Conservation (phyloP, 2,113 vertebrate species). For the Nansenia antarctica region DNA sequence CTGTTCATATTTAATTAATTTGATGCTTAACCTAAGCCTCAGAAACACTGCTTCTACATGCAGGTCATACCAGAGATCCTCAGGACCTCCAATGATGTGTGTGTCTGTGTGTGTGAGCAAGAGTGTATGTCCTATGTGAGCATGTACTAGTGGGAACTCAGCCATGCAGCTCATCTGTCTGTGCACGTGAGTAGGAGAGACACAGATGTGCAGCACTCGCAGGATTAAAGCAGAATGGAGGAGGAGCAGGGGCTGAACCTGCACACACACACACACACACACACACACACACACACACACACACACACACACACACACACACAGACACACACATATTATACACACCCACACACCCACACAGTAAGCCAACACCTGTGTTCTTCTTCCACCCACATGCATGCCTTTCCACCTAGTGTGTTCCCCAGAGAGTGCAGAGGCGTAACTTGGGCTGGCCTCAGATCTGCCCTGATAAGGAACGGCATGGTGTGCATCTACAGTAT, state of each 20-base stretch:
- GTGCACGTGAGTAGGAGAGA: conserved; percentile 59
- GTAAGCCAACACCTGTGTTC: too few species aligned
- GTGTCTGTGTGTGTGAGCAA: conserved; percentile 21
- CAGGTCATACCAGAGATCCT: too few species aligned
- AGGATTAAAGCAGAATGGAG: conserved; percentile 65
- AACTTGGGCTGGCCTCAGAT: conserved; percentile 1
- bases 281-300: not conserved
- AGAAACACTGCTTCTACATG: too few species aligned
- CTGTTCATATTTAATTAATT: too few species aligned
- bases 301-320: not conserved
- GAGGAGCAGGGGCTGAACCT: conserved; percentile 41
- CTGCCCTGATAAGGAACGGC: conserved; percentile 12
- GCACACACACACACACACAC: not conserved
- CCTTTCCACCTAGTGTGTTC: conserved; percentile 14
- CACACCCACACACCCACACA: conserved; percentile 16
- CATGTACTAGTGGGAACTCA: conserved; percentile 51
- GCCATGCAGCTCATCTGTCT: conserved; percentile 60
- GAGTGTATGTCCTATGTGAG: not conserved
- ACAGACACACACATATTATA: not conserved
- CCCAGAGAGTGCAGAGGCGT: conserved; percentile 14
- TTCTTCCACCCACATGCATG: not conserved
- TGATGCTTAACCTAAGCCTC: too few species aligned
- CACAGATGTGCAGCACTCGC: conserved; percentile 62
- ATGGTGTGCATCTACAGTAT: conserved; percentile 1
- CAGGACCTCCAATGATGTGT: conserved; percentile 17